phyloP scores from a whole-genome alignment of 1,140 invertebrate genomes.

The Vollenhovia emeryi region DNA sequence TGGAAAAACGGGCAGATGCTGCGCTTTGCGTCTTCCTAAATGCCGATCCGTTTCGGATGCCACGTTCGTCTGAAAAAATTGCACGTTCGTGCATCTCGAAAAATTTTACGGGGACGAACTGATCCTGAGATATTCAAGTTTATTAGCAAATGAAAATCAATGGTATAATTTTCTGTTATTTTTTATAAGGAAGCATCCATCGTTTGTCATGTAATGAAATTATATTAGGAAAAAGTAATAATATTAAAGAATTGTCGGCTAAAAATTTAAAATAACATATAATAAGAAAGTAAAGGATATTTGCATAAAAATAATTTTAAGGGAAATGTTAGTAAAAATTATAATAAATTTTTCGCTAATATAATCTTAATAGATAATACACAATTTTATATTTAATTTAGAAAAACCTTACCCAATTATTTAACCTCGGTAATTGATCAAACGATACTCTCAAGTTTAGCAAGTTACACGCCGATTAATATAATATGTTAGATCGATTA shows the following conservation, averaged over 20 bases:
- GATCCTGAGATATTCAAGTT: neutral
- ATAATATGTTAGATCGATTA: neutral
- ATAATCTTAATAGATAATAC: neutral
- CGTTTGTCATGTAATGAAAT: neutral
- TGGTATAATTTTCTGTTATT: neutral
- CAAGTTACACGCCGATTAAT: neutral
- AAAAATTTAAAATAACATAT: neutral
- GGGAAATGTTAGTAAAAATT: neutral
- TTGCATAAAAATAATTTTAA: neutral
- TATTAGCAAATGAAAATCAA: neutral
- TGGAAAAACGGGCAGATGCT: conserved; percentile 72
- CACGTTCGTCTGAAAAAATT: conserved; percentile 21
- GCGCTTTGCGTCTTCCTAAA: conserved; percentile 63
- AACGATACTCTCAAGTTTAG: neutral
- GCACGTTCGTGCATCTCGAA: neutral
- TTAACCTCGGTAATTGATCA: neutral
- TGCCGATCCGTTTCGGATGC: conserved; percentile 50
- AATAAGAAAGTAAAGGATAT: neutral
- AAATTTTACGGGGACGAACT: neutral
- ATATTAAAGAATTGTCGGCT: neutral
- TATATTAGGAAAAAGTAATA: neutral
- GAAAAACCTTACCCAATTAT: neutral
- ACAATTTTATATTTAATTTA: neutral
- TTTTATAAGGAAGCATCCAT: neutral
- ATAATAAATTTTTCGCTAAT: neutral